Evolutionary conservation across 1,140 invertebrate genomes (phyloP), one percentile per base, ranked within the genome.

Genomic region (Thaumatotibia leucotreta): DNA sequence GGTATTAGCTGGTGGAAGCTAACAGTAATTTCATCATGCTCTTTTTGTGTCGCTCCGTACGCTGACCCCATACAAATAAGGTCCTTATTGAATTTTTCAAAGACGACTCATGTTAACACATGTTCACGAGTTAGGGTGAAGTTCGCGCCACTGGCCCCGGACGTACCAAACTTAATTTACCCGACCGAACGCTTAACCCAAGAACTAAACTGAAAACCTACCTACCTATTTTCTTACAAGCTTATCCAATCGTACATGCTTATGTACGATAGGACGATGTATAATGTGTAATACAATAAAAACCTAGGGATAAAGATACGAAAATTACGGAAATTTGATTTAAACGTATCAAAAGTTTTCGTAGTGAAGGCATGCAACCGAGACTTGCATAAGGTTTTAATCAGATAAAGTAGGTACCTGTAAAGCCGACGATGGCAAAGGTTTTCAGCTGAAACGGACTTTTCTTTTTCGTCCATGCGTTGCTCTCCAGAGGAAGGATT

Each of bases 1-100:
- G 70, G 74, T 76, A 88, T 88, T 87, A 87, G 79, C 77, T 79
- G 68, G 68, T 76, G 80, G 68, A 72, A 67, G 70, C 69, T 70
- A 77, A 72, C 78, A 72, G 80, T 88, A 88, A 90, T 88, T 82
- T 82, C 76, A 88, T 85, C 82, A 87, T 86, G 80, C 80, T 82
- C 80, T 66, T 84, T 84, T 85, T 81, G 80, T 76, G 81, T 85
- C 80, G 83, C 77, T 64, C 64, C 79, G 80, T 79, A 87, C 86
- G 85, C 80, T 87, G 77, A 83, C 76, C 83, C 82, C 85, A 89
- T 87, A 89, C 83, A 88, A 90, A 90, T 89, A 89, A 87, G 86
- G 77, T 79, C 74, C 75, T 89, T 86, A 89, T 86, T 75, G 80
- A 88, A 77, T 86, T 89, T 90, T 89, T 88, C 85, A 87, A 87